These are phyloP conservation scores for Pseudomyrmex sp. DNA, from an alignment of 1,140 invertebrate genomes.

Conservation along the genomic window DNA sequence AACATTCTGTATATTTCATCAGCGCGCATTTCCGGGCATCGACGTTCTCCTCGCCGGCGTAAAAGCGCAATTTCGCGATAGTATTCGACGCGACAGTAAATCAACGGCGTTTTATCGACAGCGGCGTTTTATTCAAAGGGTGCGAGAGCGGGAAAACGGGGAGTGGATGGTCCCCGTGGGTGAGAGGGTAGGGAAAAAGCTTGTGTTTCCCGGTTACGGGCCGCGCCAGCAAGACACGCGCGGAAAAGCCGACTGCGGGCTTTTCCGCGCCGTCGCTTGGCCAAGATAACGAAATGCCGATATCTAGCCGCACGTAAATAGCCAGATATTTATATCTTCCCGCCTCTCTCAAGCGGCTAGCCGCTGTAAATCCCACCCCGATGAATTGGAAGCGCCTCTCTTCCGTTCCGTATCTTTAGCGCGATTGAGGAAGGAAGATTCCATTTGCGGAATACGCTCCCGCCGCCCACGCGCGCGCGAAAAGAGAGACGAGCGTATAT, in stretches of 20 bases:
- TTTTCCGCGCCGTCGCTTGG: conserved; percentile 15
- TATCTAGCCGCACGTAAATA: conserved; percentile 47
- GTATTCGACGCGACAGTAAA: conserved; percentile 39
- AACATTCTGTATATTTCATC: too few relatives aligned
- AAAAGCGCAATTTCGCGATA: conserved; percentile 16
- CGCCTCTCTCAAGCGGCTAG: background rate
- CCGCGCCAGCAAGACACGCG: background rate
- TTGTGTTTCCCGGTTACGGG: conserved; percentile 30
- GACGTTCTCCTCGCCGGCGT: background rate
- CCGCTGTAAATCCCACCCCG: conserved; percentile 1
- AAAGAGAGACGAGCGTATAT: background rate
- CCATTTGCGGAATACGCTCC: background rate
- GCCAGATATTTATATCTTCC: conserved; percentile 54
- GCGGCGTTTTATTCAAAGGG: conserved; percentile 1
- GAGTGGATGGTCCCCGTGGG: too few relatives aligned
- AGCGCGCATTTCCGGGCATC: background rate
- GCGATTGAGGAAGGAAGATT: conserved; percentile 1
- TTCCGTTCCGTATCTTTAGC: background rate
- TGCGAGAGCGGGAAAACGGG: background rate
- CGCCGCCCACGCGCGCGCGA: too few relatives aligned
- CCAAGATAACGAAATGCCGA: conserved; percentile 59
- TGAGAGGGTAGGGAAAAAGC: background rate
- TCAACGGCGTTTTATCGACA: conserved; percentile 50
- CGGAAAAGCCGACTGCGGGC: background rate
- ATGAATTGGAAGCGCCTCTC: too few relatives aligned